Evolutionary conservation across 1,140 invertebrate genomes (phyloP).

Genomic region (Aphis gossypii): DNA sequence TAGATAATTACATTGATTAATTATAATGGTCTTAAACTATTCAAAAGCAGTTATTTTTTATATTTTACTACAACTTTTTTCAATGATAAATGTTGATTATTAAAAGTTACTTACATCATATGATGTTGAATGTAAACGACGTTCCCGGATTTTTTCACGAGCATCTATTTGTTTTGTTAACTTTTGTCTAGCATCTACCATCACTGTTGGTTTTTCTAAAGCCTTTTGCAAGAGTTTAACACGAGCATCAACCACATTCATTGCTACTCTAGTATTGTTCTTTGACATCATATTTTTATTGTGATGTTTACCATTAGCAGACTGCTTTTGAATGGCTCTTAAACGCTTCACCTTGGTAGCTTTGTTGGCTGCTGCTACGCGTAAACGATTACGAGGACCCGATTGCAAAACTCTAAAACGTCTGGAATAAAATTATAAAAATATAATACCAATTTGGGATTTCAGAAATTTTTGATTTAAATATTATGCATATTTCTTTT

Average conservation of each 20-base stretch:
- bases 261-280: not conserved
- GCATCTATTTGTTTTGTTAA: conserved; percentile 53
- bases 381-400: conserved; percentile 42
- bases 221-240: conserved; percentile 50
- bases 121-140: conserved; percentile 28
- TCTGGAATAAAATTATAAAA: not conserved
- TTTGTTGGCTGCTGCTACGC: conserved; percentile 34
- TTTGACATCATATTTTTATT: conserved; percentile 30
- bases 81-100: not conserved
- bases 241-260: conserved; percentile 37
- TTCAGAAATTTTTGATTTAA: no score
- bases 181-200: conserved; percentile 52
- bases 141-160: conserved; percentile 40
- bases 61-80: not conserved
- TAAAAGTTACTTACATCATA: conserved; percentile 31
- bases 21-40: not conserved
- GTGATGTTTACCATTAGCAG: not conserved
- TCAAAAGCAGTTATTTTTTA: not conserved
- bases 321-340: not conserved
- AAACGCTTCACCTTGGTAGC: conserved; percentile 26
- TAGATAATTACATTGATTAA: not conserved
- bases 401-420: not conserved
- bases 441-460: not conserved
- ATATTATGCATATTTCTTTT: not conserved
- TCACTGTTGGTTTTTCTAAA: not conserved